Evolutionary conservation across 2,797 vertebrate species (phyloP).

Genomic region (Cichlasoma orientale): DNA sequence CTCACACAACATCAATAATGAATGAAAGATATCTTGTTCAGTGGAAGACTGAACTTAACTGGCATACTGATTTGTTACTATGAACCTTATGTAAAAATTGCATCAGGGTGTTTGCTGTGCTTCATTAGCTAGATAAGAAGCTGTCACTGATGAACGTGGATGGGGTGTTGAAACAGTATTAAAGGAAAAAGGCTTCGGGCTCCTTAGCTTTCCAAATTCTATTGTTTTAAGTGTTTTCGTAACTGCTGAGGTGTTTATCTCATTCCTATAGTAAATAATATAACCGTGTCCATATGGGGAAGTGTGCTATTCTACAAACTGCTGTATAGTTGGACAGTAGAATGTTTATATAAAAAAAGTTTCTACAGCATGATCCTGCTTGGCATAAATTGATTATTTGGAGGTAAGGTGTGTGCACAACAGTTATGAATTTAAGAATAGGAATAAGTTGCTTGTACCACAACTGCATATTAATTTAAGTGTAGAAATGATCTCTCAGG

Average conservation of each 20-base stretch:
- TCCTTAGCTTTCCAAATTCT: not conserved
- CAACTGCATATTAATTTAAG: too few species aligned
- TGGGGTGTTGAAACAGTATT: slow-evolving; percentile 5
- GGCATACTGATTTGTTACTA: slow-evolving; percentile 79
- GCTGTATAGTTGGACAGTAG: not conserved
- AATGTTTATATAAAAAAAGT: not conserved
- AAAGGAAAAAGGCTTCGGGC: not conserved
- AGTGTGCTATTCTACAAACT: not conserved
- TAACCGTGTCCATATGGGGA: not conserved
- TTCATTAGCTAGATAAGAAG: slow-evolving; percentile 62
- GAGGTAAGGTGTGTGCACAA: not conserved
- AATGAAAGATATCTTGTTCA: slow-evolving; percentile 84
- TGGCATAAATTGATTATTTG: not conserved
- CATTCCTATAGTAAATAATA: not conserved
- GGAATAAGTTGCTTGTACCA: not conserved
- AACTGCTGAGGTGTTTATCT: not conserved
- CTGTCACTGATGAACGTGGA: slow-evolving; percentile 16
- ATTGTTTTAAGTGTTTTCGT: not conserved
- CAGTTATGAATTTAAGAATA: not conserved
- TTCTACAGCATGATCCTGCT: not conserved
- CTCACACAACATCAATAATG: slow-evolving; percentile 84
- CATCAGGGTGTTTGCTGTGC: slow-evolving; percentile 67
- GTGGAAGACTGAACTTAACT: slow-evolving; percentile 74
- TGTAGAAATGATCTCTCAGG: too few species aligned
- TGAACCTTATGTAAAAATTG: slow-evolving; percentile 77